Evolutionary conservation across 2,113 vertebrate genomes (phyloP).

Genomic region (Triplophysa dalaica): DNA sequence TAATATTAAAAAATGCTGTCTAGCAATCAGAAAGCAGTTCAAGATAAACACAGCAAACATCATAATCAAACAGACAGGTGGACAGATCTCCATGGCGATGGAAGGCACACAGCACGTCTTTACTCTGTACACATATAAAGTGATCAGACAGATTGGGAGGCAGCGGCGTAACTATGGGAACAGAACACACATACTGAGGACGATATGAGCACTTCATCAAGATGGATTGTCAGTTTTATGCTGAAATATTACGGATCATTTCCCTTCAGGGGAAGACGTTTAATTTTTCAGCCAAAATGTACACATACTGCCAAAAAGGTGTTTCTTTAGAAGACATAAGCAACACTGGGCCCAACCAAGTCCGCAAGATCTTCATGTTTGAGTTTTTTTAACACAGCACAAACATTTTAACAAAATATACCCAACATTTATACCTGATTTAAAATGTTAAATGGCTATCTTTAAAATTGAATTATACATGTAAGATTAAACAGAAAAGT

Average conservation of each 20-base stretch:
- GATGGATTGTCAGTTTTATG: neutral
- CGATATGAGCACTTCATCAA: conserved; percentile 1
- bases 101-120: conserved; percentile 44
- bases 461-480: too few relatives aligned
- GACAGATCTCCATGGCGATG: conserved; percentile 46
- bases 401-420: too few relatives aligned
- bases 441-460: too few relatives aligned
- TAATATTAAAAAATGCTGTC: neutral
- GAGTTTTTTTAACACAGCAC: too few relatives aligned
- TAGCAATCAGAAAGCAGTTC: conserved; percentile 14
- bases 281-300: neutral
- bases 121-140: conserved; percentile 47
- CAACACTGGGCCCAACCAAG: too few relatives aligned
- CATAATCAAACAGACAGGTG: conserved; percentile 47
- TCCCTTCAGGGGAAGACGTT: neutral
- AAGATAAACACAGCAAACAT: conserved; percentile 34
- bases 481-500: too few relatives aligned
- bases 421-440: too few relatives aligned
- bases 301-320: neutral
- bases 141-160: conserved; percentile 38
- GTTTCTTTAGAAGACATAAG: too few relatives aligned
- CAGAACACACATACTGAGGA: conserved; percentile 39
- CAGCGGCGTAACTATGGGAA: conserved; percentile 48
- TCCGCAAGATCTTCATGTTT: too few relatives aligned
- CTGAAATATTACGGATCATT: conserved; percentile 8